Conservation (phyloP, 2,888 invertebrate genomes). For the Heliconius erato region DNA sequence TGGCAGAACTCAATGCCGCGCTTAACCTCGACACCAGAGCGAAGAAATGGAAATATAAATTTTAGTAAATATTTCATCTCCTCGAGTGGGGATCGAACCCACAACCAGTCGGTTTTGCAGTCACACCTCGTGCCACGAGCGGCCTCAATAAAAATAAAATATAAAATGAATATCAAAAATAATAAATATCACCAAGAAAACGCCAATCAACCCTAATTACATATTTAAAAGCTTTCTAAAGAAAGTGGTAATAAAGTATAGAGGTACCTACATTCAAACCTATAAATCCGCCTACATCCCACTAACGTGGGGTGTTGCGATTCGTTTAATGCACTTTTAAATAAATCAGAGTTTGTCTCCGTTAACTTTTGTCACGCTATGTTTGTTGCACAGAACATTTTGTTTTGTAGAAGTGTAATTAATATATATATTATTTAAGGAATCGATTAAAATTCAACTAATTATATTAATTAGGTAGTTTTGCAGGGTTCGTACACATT, state of each 20-base stretch:
- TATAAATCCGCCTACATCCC: constrained; percentile 33
- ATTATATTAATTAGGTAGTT: no score
- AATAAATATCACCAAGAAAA: background rate
- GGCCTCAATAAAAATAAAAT: no score
- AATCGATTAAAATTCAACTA: no score
- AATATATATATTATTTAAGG: background rate
- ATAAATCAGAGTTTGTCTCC: constrained; percentile 18
- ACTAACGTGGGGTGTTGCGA: constrained; percentile 9
- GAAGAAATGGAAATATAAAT: no score
- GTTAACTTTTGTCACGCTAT: constrained; percentile 20
- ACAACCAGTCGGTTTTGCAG: no score
- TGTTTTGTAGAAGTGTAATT: background rate
- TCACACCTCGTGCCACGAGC: no score
- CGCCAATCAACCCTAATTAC: constrained; percentile 5
- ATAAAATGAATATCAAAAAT: background rate
- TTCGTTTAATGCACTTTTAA: constrained; percentile 31
- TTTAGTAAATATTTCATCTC: no score
- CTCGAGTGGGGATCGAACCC: no score
- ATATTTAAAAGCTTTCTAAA: constrained; percentile 34
- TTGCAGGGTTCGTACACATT: no score
- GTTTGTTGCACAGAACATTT: background rate
- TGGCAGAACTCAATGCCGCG: no score
- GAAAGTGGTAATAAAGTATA: constrained; percentile 25
- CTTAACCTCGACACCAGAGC: no score
- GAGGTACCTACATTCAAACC: constrained; percentile 16